These are phyloP conservation scores for Zaprionus bogoriensis DNA, from an alignment of 2,888 invertebrate genomes.

Conservation along the genomic window DNA sequence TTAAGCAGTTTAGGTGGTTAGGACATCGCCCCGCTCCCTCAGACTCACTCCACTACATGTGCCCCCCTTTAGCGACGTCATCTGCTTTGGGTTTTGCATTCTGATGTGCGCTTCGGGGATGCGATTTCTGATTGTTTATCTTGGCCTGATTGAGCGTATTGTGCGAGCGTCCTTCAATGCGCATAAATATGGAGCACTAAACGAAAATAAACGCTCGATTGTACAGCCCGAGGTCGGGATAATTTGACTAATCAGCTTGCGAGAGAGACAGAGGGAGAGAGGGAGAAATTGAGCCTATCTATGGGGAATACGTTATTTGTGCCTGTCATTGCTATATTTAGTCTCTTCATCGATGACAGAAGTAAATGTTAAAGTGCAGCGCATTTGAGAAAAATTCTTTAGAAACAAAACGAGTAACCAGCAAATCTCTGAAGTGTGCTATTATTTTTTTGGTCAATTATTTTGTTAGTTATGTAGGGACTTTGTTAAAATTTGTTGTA, in stretches of 20 bases:
- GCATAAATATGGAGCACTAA: constrained; percentile 13
- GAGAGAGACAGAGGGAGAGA: no score
- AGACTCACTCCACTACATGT: not conserved
- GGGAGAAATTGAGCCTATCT: not conserved
- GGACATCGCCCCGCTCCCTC: not conserved
- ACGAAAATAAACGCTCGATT: constrained; percentile 9
- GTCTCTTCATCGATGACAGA: not conserved
- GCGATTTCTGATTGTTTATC: constrained; percentile 60
- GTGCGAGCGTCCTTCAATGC: constrained; percentile 9
- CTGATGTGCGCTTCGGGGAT: constrained; percentile 36
- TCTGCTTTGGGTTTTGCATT: constrained; percentile 17
- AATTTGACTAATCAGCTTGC: constrained; percentile 14
- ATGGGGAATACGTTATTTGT: not conserved
- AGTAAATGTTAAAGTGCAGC: no score
- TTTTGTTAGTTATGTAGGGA: no score
- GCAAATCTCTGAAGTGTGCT: not conserved
- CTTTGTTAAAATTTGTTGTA: no score
- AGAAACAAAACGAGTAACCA: not conserved
- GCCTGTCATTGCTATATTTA: not conserved
- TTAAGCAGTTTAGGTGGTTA: constrained; percentile 42
- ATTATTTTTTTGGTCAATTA: no score
- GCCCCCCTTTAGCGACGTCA: no score
- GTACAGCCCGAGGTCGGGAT: constrained; percentile 11
- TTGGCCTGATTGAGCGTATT: constrained; percentile 60
- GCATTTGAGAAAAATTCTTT: no score